phyloP scores from a whole-genome alignment of 2,113 vertebrate species.

The Neodontobutis hainanensis region DNA sequence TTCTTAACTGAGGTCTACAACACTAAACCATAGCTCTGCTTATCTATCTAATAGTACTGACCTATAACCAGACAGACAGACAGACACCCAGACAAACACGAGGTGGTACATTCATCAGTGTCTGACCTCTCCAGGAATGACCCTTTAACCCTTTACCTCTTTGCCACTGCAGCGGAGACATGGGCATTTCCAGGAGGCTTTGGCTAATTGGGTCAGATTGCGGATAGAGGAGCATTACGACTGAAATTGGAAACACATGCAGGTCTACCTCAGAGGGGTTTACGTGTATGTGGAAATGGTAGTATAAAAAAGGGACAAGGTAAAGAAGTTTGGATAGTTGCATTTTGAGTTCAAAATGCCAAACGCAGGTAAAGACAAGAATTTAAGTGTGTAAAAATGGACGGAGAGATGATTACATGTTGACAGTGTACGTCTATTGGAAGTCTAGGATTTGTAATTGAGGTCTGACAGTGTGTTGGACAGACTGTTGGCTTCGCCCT shows the following conservation, averaged over 20 bases:
- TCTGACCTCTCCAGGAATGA: constrained; percentile 10
- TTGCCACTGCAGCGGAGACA: constrained; percentile 49
- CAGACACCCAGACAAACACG: constrained; percentile 17
- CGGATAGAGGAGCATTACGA: constrained; percentile 57
- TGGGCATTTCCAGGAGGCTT: constrained; percentile 67
- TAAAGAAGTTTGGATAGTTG: background rate
- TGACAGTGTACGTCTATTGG: background rate
- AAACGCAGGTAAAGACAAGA: background rate
- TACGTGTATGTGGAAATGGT: constrained; percentile 23
- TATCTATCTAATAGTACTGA: background rate
- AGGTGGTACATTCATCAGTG: constrained; percentile 48
- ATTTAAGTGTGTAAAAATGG: background rate
- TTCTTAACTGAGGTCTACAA: too few species aligned
- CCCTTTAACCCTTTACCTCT: constrained; percentile 68
- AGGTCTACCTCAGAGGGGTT: constrained; percentile 22
- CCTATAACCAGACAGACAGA: background rate
- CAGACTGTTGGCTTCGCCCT: constrained; percentile 37
- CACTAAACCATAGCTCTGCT: too few species aligned
- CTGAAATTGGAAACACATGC: constrained; percentile 80
- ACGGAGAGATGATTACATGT: constrained; percentile 1
- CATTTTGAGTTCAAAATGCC: constrained; percentile 2
- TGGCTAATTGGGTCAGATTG: constrained; percentile 77
- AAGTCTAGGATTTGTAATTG: constrained; percentile 33
- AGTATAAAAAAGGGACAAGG: constrained; percentile 3
- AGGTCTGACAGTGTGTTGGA: constrained; percentile 26